Percentiles rank a stretch among this genome's conserved stretches.
These are phyloP conservation scores for Trachythela sp. DNA, from an alignment of 64 coral and sea anemone genomes.

Conservation along the genomic window DNA sequence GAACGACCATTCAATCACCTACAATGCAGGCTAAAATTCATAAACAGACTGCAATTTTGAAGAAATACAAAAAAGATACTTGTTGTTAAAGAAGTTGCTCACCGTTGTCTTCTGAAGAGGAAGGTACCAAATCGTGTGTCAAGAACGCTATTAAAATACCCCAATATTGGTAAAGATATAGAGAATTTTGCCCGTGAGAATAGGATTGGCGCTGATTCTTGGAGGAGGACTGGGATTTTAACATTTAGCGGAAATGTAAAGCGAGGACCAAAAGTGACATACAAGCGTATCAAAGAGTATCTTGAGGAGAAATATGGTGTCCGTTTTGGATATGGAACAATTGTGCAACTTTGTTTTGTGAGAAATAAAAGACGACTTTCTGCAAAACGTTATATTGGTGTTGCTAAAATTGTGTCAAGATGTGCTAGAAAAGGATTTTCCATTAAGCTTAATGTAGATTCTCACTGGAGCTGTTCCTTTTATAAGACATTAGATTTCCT, in stretches of 20 bases:
- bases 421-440: constrained; percentile 42
- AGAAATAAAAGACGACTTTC: constrained; percentile 33
- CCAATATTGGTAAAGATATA: constrained; percentile 15
- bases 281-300: constrained; percentile 32
- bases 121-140: constrained; percentile 12
- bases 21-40: not conserved
- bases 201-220: constrained; percentile 10
- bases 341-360: constrained; percentile 47
- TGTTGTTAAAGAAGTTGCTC: constrained; percentile 14
- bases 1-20: not conserved
- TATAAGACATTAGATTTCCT: constrained; percentile 57
- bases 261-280: constrained; percentile 31
- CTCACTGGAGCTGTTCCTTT: constrained; percentile 52
- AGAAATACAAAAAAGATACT: not conserved
- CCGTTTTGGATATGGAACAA: constrained; percentile 36
- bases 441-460: constrained; percentile 42
- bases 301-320: constrained; percentile 15
- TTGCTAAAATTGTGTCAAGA: constrained; percentile 19
- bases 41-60: not conserved
- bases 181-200: constrained; percentile 1
- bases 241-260: constrained; percentile 36
- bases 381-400: constrained; percentile 44
- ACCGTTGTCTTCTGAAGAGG: not conserved
- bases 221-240: constrained; percentile 16
- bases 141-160: constrained; percentile 4